These are phyloP conservation scores for Diorhabda carinulata DNA, from an alignment of 1,140 invertebrate genomes.

Conservation along the genomic window DNA sequence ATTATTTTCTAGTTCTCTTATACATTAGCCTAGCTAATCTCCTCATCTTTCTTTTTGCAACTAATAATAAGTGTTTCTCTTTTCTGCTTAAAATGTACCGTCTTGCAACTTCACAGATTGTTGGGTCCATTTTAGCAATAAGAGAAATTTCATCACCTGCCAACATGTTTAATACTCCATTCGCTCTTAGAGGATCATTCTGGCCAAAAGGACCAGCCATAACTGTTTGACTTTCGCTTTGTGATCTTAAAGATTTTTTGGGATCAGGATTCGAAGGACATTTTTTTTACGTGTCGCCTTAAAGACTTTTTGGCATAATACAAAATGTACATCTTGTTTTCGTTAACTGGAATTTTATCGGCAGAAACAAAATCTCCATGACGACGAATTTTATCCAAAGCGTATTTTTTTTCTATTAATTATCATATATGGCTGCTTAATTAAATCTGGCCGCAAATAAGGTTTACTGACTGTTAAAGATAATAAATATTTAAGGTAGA, in stretches of 20 bases:
- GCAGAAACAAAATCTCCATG: constrained; percentile 6
- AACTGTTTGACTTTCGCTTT: constrained; percentile 20
- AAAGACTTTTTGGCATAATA: constrained; percentile 15
- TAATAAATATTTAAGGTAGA: too few species aligned
- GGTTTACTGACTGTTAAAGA: too few species aligned
- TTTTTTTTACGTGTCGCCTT: constrained; percentile 8
- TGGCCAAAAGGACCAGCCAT: constrained; percentile 18
- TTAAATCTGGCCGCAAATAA: too few species aligned
- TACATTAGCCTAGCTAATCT: constrained; percentile 25
- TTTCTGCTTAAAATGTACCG: constrained; percentile 26
- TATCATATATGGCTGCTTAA: too few species aligned
- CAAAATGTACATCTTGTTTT: neutral
- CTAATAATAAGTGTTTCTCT: constrained; percentile 31
- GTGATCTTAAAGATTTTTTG: neutral
- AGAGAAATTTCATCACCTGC: constrained; percentile 30
- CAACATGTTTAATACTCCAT: constrained; percentile 20
- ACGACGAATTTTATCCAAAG: constrained; percentile 11
- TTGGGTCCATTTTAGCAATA: constrained; percentile 27
- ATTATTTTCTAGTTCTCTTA: constrained; percentile 16
- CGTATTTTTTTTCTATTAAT: neutral
- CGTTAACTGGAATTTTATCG: neutral
- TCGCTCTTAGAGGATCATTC: constrained; percentile 17
- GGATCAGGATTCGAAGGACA: constrained; percentile 11
- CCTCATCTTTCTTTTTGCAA: constrained; percentile 31
- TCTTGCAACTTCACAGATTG: constrained; percentile 30